Percentiles rank a stretch among this genome's conserved stretches.
Conservation (phyloP, 2,888 invertebrate genomes). For the Serrognathus titanus region DNA sequence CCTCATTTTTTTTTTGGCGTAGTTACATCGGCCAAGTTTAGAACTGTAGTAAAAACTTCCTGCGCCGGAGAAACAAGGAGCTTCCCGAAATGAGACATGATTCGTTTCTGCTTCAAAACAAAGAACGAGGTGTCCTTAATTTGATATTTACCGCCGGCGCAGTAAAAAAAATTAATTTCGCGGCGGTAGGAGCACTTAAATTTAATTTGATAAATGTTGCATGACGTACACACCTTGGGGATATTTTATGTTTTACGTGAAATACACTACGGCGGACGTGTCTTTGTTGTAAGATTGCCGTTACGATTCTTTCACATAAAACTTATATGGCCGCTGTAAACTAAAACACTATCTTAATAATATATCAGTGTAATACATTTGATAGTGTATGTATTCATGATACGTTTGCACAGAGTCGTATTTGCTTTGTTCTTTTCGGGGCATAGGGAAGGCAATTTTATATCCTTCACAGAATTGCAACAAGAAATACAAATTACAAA, state of each 20-base stretch:
- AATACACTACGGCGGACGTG: background rate
- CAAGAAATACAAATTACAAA: too few species aligned
- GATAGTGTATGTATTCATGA: too few species aligned
- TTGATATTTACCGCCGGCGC: background rate
- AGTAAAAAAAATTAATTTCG: too few species aligned
- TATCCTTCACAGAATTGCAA: too few species aligned
- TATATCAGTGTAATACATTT: too few species aligned
- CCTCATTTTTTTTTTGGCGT: slow-evolving; percentile 40
- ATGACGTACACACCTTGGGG: background rate
- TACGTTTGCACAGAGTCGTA: too few species aligned
- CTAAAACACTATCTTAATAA: too few species aligned
- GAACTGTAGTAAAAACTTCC: slow-evolving; percentile 44
- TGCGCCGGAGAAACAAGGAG: slow-evolving; percentile 40
- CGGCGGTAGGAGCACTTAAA: background rate
- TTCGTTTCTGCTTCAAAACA: slow-evolving; percentile 37
- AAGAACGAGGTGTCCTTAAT: slow-evolving; percentile 17
- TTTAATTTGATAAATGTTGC: background rate
- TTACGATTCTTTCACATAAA: background rate
- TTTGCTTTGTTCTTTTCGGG: too few species aligned
- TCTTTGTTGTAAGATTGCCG: background rate
- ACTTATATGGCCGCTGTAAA: background rate
- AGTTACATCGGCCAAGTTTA: slow-evolving; percentile 38
- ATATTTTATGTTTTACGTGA: background rate
- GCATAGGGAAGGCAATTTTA: too few species aligned
- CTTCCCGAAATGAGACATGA: slow-evolving; percentile 39